Percentiles rank a stretch among this genome's conserved stretches.
Evolutionary conservation across 2,797 vertebrate genomes (phyloP).

Genomic region (Arnoldichthys spilopterus): DNA sequence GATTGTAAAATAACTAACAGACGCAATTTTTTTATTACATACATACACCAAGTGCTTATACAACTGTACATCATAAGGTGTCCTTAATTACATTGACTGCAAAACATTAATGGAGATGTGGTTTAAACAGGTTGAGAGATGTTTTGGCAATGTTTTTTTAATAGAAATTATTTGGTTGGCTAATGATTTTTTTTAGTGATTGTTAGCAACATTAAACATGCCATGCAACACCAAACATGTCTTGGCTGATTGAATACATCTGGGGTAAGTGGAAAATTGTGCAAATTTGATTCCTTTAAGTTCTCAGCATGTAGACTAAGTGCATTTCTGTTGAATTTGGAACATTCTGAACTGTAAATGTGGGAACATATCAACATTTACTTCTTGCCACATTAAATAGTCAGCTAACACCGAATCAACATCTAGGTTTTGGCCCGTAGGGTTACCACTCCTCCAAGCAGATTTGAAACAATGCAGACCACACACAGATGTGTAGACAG

Average conservation of each 20-base stretch:
- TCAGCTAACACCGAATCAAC: conserved; percentile 19
- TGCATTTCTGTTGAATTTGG: neutral
- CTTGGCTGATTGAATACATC: neutral
- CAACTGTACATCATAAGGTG: no score
- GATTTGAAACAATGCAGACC: conserved; percentile 33
- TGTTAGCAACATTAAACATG: no score
- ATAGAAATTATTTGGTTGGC: no score
- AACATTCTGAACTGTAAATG: neutral
- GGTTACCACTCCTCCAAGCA: conserved; percentile 1
- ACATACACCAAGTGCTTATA: no score
- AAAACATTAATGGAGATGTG: no score
- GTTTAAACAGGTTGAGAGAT: no score
- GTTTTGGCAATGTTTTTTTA: no score
- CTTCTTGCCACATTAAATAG: conserved; percentile 1
- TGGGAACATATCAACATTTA: neutral
- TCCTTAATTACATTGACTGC: no score
- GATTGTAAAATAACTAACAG: no score
- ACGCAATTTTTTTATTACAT: no score
- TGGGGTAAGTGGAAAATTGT: neutral
- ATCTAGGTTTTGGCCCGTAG: neutral
- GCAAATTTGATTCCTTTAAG: neutral
- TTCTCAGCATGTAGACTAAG: neutral
- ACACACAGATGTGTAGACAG: conserved; percentile 45
- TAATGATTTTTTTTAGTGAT: no score
- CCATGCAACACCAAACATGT: neutral